Conservation (phyloP, 2,888 invertebrate species). For the Apantesis nais region DNA sequence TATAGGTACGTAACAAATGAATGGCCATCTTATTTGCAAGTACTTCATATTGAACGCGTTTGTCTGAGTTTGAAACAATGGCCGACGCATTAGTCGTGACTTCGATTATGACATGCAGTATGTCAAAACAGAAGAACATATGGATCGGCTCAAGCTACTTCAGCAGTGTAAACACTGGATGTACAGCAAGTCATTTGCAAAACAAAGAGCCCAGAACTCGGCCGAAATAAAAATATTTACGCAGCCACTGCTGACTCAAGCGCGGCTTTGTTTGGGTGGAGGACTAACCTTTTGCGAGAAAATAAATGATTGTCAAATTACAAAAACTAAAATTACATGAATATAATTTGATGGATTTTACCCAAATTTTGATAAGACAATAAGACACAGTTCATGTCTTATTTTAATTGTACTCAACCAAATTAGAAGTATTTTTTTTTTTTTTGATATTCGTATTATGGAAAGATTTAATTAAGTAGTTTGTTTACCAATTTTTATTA, state of each 20-base stretch:
- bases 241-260: slow-evolving; percentile 76
- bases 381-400: slow-evolving; percentile 4
- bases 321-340: slow-evolving; percentile 46
- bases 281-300: slow-evolving; percentile 72
- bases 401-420: not conserved
- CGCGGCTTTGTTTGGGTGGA: slow-evolving; percentile 74
- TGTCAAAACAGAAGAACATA: slow-evolving; percentile 63
- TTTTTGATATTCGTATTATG: not conserved
- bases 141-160: slow-evolving; percentile 71
- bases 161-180: slow-evolving; percentile 70
- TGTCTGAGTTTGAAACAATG: slow-evolving; percentile 50
- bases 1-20: slow-evolving; percentile 25
- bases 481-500: too few species aligned
- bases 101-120: slow-evolving; percentile 56
- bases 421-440: not conserved
- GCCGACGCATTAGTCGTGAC: slow-evolving; percentile 50
- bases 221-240: slow-evolving; percentile 83
- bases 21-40: slow-evolving; percentile 40
- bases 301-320: slow-evolving; percentile 74
- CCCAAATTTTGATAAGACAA: slow-evolving; percentile 23
- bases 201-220: slow-evolving; percentile 76
- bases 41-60: slow-evolving; percentile 39
- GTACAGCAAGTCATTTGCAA: slow-evolving; percentile 78
- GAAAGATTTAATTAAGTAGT: not conserved
- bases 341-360: slow-evolving; percentile 35